Evolutionary conservation across 2,797 vertebrate species (phyloP), one percentile per base, ranked within the genome.

Genomic region (Fundulus diaphanus): DNA sequence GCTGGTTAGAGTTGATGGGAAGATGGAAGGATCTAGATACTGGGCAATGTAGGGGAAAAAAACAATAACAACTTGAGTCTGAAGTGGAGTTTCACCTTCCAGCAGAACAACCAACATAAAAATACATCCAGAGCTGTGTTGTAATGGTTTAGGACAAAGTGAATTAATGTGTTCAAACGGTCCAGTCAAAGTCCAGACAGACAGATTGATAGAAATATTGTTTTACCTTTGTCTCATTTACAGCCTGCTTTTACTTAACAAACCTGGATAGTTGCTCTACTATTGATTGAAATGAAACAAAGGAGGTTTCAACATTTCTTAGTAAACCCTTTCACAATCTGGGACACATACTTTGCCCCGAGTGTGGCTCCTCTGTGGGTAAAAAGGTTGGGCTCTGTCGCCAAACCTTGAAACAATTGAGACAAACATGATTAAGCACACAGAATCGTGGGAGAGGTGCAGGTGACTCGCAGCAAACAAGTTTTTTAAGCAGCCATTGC

Each of bases 381-480:
- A 67, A 46, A 83, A 85, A 92, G 74, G 85, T 52, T 81, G 71
- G 74, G 78, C 77, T 85, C 57, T 79, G 75, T 81, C 70, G 40
- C 76, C 87, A 86, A 89, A 82, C 82, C 74, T 81, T 87, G 84
- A 79, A 82, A 90, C 82, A 89, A 85, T 79, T 81, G 72, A 82
- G 74, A 72, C 82, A 89, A 87, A 82, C 77, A 84, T 15, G 73
- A 74, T 65, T 66, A 84, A 80, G 78, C 70, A 66, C 79, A 80
- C 68, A 73, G 71, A 83, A 68, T 73, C 74, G 72, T 89, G 92
- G 90, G 92, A 91, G 87, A 89, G 90, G 85, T 82, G 78, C 82
- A 76, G 79, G 77, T 93, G 93, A 92, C 72, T 92, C 89, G 92
- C 61, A 65, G 87, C 90, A 91, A 93, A 93, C 90, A 82, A 77